A percentile compares a stretch with the other conserved stretches of the same genome.
Evolutionary conservation across 2,888 invertebrate genomes (phyloP).

Genomic region (Apantesis nais): DNA sequence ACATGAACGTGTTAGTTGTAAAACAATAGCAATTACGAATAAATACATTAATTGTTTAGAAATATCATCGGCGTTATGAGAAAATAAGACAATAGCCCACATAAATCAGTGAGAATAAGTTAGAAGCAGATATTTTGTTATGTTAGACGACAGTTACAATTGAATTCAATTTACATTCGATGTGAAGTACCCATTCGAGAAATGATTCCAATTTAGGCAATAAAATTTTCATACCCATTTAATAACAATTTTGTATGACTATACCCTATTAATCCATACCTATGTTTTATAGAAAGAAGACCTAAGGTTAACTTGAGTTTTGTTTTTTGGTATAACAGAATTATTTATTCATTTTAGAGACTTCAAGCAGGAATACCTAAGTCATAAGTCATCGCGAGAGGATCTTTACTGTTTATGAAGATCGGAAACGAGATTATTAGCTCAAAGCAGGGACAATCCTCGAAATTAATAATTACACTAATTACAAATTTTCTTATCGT

Average conservation of each 20-base stretch:
- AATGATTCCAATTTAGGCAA: not conserved
- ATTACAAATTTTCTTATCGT: too few species aligned
- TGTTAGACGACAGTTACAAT: constrained; percentile 13
- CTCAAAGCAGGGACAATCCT: not conserved
- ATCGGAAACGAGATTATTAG: not conserved
- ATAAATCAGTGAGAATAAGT: constrained; percentile 27
- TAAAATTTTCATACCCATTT: not conserved
- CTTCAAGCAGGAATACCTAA: too few species aligned
- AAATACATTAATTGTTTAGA: constrained; percentile 12
- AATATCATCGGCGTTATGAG: constrained; percentile 14
- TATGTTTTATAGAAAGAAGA: too few species aligned
- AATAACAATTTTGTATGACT: too few species aligned
- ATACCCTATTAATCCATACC: too few species aligned
- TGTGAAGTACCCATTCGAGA: not conserved
- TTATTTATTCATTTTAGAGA: too few species aligned
- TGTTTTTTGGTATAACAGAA: too few species aligned
- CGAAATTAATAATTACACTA: not conserved
- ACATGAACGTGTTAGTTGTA: constrained; percentile 9
- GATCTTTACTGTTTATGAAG: not conserved
- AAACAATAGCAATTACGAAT: constrained; percentile 10
- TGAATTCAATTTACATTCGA: constrained; percentile 21
- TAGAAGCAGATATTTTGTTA: constrained; percentile 16
- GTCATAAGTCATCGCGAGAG: too few species aligned
- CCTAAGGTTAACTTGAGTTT: too few species aligned
- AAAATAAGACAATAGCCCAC: constrained; percentile 29